Percentiles rank a stretch among this genome's conserved stretches.
Evolutionary conservation across 2,888 invertebrate genomes (phyloP).

Genomic region (Macrosiphum euphorbiae): DNA sequence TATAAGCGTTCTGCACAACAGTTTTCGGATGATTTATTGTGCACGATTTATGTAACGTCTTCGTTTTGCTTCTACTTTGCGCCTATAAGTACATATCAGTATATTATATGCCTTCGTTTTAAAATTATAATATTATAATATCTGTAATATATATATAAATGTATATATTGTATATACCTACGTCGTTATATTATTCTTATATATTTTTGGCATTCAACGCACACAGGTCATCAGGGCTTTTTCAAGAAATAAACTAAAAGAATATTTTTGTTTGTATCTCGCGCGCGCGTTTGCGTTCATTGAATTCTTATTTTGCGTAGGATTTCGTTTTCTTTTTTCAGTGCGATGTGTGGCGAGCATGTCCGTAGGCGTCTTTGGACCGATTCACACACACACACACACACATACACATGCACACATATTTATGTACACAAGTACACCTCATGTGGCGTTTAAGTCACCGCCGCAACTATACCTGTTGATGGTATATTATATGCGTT

Average conservation of each 20-base stretch:
- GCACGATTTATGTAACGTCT: conserved; percentile 37
- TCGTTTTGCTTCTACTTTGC: neutral
- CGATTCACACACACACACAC: conserved; percentile 31
- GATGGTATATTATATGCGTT: neutral
- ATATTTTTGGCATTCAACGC: neutral
- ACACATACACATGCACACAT: neutral
- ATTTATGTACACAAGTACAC: neutral
- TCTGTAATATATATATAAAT: neutral
- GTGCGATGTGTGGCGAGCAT: neutral
- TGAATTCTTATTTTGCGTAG: conserved; percentile 57
- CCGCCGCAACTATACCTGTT: conserved; percentile 27
- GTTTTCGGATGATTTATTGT: conserved; percentile 58
- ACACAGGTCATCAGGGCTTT: neutral
- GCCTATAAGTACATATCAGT: neutral
- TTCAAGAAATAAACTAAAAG: conserved; percentile 35
- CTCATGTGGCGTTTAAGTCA: conserved; percentile 41
- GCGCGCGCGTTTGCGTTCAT: conserved; percentile 1
- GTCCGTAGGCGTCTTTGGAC: conserved; percentile 52
- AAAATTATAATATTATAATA: conserved; percentile 19
- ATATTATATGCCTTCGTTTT: neutral
- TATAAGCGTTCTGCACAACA: conserved; percentile 13
- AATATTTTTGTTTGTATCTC: neutral
- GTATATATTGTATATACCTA: neutral
- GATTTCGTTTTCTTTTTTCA: conserved; percentile 49
- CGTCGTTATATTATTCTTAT: neutral